phyloP scores from a whole-genome alignment of 2,113 vertebrate species.

The Macquaria ambigua region DNA sequence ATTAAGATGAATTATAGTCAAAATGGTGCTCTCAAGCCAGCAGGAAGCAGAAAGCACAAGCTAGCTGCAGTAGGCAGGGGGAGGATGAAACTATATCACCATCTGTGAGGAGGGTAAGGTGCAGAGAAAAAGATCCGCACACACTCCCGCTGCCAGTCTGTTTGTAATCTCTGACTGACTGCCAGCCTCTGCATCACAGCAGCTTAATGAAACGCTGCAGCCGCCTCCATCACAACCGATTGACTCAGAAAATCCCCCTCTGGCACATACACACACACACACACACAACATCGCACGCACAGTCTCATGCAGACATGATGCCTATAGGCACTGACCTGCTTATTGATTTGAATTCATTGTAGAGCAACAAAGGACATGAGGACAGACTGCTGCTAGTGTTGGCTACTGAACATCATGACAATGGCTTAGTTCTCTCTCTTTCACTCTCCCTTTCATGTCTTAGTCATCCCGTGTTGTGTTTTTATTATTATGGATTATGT shows the following conservation, averaged over 20 bases:
- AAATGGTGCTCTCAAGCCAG: slow-evolving; percentile 33
- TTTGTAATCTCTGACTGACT: slow-evolving; percentile 76
- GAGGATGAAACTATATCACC: slow-evolving; percentile 39
- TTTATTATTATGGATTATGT: slow-evolving; percentile 30
- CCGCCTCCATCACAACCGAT: slow-evolving; percentile 63
- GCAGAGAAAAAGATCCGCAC: slow-evolving; percentile 35
- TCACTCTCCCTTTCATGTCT: slow-evolving; percentile 8
- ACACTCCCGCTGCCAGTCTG: slow-evolving; percentile 42
- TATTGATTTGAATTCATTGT: slow-evolving; percentile 53
- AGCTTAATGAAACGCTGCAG: slow-evolving; percentile 76
- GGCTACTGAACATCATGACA: slow-evolving; percentile 17
- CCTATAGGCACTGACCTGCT: slow-evolving; percentile 72
- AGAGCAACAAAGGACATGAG: slow-evolving; percentile 17
- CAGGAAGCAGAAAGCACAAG: slow-evolving; percentile 23
- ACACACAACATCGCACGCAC: slow-evolving; percentile 26
- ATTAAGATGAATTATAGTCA: not conserved
- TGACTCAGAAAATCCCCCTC: slow-evolving; percentile 73
- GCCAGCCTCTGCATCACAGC: slow-evolving; percentile 70
- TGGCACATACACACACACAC: slow-evolving; percentile 45
- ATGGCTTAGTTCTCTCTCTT: not conserved
- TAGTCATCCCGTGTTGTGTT: slow-evolving; percentile 30
- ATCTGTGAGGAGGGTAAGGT: slow-evolving; percentile 59
- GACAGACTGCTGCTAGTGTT: slow-evolving; percentile 16
- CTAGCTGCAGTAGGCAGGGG: slow-evolving; percentile 12
- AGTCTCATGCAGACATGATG: slow-evolving; percentile 42